These are phyloP conservation scores for Catotricha subobsoleta DNA, from an alignment of 2,888 invertebrate genomes.

Conservation along the genomic window DNA sequence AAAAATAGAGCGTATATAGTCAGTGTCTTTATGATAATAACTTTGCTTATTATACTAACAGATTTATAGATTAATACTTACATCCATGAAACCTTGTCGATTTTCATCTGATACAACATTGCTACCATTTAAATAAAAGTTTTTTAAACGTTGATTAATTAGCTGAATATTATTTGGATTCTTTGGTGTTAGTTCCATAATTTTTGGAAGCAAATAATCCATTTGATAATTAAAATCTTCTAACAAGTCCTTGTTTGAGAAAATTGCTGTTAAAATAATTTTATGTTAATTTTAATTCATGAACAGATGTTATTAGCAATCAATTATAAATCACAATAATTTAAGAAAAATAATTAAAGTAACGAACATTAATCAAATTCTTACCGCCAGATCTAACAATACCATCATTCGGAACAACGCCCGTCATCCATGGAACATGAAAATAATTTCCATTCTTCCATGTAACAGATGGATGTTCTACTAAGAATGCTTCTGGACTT, in stretches of 20 bases:
- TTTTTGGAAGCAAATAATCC: slow-evolving; percentile 18
- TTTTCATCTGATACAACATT: slow-evolving; percentile 16
- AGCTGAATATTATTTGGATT: slow-evolving; percentile 1
- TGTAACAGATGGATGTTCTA: slow-evolving; percentile 7
- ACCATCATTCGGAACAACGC: slow-evolving; percentile 9
- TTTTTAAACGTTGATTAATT: slow-evolving; percentile 7
- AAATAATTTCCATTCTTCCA: slow-evolving; percentile 9
- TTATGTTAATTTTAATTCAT: slow-evolving; percentile 1
- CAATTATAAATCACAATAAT: too few relatives aligned
- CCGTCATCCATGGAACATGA: slow-evolving; percentile 12
- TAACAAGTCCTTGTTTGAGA: slow-evolving; percentile 13
- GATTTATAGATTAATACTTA: slow-evolving; percentile 10
- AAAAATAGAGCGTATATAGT: too few relatives aligned
- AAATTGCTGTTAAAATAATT: slow-evolving; percentile 6
- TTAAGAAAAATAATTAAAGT: too few relatives aligned
- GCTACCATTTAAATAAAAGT: slow-evolving; percentile 11
- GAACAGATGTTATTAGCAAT: too few relatives aligned
- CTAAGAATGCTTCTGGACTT: slow-evolving; percentile 26
- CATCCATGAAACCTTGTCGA: slow-evolving; percentile 19
- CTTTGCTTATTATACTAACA: too few relatives aligned
- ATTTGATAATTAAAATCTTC: slow-evolving; percentile 21
- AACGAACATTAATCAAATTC: slow-evolving; percentile 7
- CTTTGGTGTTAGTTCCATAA: slow-evolving; percentile 18
- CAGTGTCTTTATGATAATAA: too few relatives aligned
- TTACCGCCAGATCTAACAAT: slow-evolving; percentile 30